Percentiles rank a stretch among this genome's conserved stretches.
Conservation (phyloP, 2,113 vertebrate genomes). For the Oryzias woworae region DNA sequence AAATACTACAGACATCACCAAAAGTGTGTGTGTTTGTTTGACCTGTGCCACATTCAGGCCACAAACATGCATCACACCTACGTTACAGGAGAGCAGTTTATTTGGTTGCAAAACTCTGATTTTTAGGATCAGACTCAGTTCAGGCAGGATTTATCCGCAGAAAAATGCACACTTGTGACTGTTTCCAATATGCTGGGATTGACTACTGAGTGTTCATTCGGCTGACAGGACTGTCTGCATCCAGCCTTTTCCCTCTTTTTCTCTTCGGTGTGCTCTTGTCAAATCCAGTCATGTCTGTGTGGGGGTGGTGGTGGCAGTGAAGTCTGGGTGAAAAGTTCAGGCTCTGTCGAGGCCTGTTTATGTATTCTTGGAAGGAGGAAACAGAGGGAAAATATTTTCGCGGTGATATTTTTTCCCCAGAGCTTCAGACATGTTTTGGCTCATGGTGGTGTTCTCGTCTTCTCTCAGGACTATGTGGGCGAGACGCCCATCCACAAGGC, state of each 20-base stretch:
- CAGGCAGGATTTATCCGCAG: too few species aligned
- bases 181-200: too few species aligned
- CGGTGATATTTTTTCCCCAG: not conserved
- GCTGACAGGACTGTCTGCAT: too few species aligned
- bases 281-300: constrained; percentile 32
- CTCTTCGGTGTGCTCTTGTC: constrained; percentile 7
- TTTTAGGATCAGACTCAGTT: too few species aligned
- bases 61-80: too few species aligned
- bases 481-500: constrained; percentile 99
- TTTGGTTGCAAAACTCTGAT: too few species aligned
- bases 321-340: constrained; percentile 56
- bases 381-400: not conserved
- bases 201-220: too few species aligned
- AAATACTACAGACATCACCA: too few species aligned
- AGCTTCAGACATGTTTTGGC: not conserved
- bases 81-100: too few species aligned
- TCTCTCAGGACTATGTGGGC: constrained; percentile 94
- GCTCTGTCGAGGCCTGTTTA: constrained; percentile 7
- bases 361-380: constrained; percentile 8
- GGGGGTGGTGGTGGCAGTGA: constrained; percentile 29
- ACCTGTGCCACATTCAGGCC: too few species aligned
- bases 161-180: too few species aligned
- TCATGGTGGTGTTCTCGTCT: constrained; percentile 25
- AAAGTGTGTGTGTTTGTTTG: too few species aligned
- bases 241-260: not conserved